These are phyloP conservation scores for Neodiprion virginianus DNA, from an alignment of 1,140 invertebrate genomes.

Conservation along the genomic window DNA sequence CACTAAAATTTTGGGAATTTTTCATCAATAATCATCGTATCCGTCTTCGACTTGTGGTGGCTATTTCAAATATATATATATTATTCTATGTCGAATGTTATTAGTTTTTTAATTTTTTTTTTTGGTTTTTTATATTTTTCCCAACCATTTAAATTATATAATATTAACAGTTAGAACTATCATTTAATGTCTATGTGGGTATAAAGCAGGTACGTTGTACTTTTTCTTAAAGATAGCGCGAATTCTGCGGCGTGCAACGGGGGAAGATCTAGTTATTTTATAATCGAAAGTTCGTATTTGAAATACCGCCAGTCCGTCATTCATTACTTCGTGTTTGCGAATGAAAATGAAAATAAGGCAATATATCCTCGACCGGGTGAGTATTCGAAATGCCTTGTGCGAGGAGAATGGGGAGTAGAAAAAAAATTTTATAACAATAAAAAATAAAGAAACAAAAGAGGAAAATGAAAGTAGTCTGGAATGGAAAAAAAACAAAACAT, in stretches of 20 bases:
- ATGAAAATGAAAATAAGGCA: no score
- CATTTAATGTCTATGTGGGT: not conserved
- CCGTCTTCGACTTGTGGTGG: no score
- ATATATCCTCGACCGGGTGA: no score
- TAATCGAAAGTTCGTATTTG: not conserved
- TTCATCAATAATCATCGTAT: no score
- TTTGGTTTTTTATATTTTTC: not conserved
- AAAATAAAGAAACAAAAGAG: no score
- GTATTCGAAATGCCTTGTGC: no score
- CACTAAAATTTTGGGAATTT: no score
- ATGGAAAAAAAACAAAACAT: no score
- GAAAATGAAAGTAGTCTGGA: no score
- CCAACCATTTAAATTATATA: not conserved
- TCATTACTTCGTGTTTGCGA: slow-evolving; percentile 13
- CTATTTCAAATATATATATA: not conserved
- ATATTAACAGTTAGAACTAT: not conserved
- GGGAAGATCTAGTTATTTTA: not conserved
- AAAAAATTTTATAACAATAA: no score
- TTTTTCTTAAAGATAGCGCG: not conserved
- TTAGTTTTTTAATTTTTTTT: not conserved
- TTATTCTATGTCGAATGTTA: not conserved
- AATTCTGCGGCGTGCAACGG: not conserved
- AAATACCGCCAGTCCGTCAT: slow-evolving; percentile 10
- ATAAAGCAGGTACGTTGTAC: not conserved
- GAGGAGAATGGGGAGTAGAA: no score